Percentiles rank a stretch among this genome's conserved stretches.
Conservation (phyloP, 1,140 invertebrate genomes). For the Neomicropteryx cornuta region DNA sequence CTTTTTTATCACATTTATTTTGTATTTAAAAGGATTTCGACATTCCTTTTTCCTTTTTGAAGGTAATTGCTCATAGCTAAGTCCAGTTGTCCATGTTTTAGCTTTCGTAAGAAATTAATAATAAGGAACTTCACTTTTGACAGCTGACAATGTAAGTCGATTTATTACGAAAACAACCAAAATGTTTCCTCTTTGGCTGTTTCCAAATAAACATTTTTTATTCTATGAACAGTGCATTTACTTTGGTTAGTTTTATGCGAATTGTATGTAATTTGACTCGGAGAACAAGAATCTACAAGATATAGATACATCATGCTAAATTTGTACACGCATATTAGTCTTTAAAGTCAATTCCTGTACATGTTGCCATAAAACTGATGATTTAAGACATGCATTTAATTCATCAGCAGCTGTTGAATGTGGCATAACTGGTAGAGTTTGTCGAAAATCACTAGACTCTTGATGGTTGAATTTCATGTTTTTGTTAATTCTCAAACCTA, state of each 20-base stretch:
- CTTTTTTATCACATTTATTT: too few species aligned
- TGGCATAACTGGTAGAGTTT: slow-evolving; percentile 29
- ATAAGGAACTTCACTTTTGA: too few species aligned
- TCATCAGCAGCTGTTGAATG: slow-evolving; percentile 14
- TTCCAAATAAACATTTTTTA: neutral
- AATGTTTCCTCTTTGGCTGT: neutral
- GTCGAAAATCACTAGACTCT: slow-evolving; percentile 23
- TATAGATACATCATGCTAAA: slow-evolving; percentile 5
- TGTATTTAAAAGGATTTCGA: too few species aligned
- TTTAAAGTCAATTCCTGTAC: slow-evolving; percentile 8
- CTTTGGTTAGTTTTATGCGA: neutral
- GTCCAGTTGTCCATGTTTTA: too few species aligned
- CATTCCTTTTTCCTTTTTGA: too few species aligned
- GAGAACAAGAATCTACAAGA: neutral
- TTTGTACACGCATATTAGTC: slow-evolving; percentile 10
- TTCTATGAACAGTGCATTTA: neutral
- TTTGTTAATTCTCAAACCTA: too few species aligned
- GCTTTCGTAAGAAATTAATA: too few species aligned
- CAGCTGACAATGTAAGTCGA: neutral
- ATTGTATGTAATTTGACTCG: neutral
- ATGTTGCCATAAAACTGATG: slow-evolving; percentile 6
- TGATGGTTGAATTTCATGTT: too few species aligned
- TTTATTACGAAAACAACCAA: neutral
- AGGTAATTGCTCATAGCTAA: too few species aligned
- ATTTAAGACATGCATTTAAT: slow-evolving; percentile 10